Conservation (phyloP, 2,888 invertebrate genomes). For the Gastrophysa polygoni region DNA sequence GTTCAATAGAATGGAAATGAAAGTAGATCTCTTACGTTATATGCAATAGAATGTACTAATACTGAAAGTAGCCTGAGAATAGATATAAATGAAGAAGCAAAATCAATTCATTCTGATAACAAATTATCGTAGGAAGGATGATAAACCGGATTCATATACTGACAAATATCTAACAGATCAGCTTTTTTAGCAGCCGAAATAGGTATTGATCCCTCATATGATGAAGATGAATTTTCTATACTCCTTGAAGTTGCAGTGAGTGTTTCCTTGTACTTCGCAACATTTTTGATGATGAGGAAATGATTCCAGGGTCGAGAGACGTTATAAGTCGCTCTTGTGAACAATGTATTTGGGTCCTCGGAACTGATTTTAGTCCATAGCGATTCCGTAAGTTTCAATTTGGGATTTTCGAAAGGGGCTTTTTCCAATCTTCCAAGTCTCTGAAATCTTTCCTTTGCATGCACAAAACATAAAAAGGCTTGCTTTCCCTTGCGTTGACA, state of each 20-base stretch:
- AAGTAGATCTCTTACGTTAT: conserved; percentile 10
- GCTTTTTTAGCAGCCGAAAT: conserved; percentile 5
- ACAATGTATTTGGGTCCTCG: conserved; percentile 10
- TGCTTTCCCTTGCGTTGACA: conserved; percentile 8
- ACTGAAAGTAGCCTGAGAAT: conserved; percentile 1
- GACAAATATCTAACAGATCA: too few relatives aligned
- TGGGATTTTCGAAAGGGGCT: neutral
- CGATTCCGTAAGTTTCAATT: conserved; percentile 6
- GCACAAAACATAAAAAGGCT: conserved; percentile 11
- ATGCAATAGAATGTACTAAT: neutral
- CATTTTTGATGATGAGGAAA: conserved; percentile 6
- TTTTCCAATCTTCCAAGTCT: conserved; percentile 8
- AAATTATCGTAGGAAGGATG: neutral
- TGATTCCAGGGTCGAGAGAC: conserved; percentile 5
- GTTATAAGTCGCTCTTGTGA: conserved; percentile 6
- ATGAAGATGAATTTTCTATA: neutral
- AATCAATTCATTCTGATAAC: conserved; percentile 5
- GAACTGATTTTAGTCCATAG: conserved; percentile 7
- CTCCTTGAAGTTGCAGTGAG: conserved; percentile 3
- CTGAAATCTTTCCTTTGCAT: conserved; percentile 8
- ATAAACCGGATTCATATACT: too few relatives aligned
- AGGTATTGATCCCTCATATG: conserved; percentile 8
- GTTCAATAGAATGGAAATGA: neutral
- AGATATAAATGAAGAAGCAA: neutral
- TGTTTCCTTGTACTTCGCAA: conserved; percentile 8